Evolutionary conservation across 2,113 vertebrate species (phyloP), one percentile per base, ranked within the genome.

Genomic region (Cranoglanis bouderius): DNA sequence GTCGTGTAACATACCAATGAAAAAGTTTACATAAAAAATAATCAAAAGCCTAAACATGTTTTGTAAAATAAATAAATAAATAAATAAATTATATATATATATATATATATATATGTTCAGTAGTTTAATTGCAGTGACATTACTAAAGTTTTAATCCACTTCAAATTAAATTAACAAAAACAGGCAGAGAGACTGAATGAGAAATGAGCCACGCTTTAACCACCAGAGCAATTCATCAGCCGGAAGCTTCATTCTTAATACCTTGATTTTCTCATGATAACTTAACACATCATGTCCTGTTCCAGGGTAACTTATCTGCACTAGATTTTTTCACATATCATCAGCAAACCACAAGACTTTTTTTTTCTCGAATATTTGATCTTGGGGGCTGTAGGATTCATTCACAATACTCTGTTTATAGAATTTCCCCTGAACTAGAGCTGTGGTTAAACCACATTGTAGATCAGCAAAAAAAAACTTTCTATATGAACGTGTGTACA

Each of bases 361-460:
- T 82, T 63, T 81, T 53, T 81, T 55, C 19, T 70, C 21, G 6
- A 32, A 38, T 70, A 87, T 67, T 80, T 53, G 21, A 87, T 57
- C 46, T 40, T 6, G 49, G 26, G 51, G 57, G 53, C 51, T 18
- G 32, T 59, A 51, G 46, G 40, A 78, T 78, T 81, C 86, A 87
- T 87, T 81, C 77, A 67, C 29, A 53, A 70, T 38, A 43, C 24
- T 40, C 1, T 40, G 21, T 70, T 38, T 67, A n/a, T 6, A 53
- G 61, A 88, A 57, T 70, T 88, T 88, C 78, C 86, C 35, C 78
- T n/a, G 63, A 88, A 72, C 46, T 70, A 53, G 26, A 40, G 49
- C 43, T 82, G 86, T 87, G 86, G 77, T 81, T 67, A 72, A 70
- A 82, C 49, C 63, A 43, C 63, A 82, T 7, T n/a, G 29, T 38